Evolutionary conservation across 2,113 vertebrate species (phyloP), one percentile per base, ranked within the genome.

Genomic region (Condylura cristata): DNA sequence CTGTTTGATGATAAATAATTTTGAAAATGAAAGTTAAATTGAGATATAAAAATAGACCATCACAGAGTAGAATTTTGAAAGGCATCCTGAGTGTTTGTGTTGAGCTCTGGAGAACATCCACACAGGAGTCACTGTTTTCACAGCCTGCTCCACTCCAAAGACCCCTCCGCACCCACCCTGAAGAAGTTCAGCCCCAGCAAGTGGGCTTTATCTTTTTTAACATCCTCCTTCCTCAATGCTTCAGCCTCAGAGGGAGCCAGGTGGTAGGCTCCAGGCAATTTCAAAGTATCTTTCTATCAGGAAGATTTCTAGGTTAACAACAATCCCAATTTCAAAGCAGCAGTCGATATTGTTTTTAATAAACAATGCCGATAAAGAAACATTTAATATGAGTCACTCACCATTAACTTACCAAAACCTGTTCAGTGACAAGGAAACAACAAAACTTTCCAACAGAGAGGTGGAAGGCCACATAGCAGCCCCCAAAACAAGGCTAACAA

Each of bases 281-380:
- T 86, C 65, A 5, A 28, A 4, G 32, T 66, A 46, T 8, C 81
- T 90, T 70, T 66, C 12, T 58, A 39, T 48, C 8, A 44, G 46
- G 65, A 90, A 34, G 41, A 89, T 26, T 89, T 87, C 51, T 60
- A 85, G 34, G 6, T n/a, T 34, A 34, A 44, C 83, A 75, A 34
- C 46, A 72, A 65, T 10, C 37, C 32, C 37, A 65, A 71, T 78
- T 74, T 81, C 30, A 82, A 74, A 26, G 13, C 14, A 8, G 61
- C 34, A 17, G 53, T 85, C 39, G 88, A 41, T 60, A 48, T 13
- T 58, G 32, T 60, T 92, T 83, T 14, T 11, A 78, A 86, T 87
- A 86, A 74, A 39, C 51, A 37, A 60, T 4, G 9, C 28, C 18
- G 22, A 46, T n/a, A 70, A 20, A 22, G 80, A 95, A 82, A 60